Evolutionary conservation across 2,113 vertebrate species (phyloP).

Genomic region (Arizona elegans): DNA sequence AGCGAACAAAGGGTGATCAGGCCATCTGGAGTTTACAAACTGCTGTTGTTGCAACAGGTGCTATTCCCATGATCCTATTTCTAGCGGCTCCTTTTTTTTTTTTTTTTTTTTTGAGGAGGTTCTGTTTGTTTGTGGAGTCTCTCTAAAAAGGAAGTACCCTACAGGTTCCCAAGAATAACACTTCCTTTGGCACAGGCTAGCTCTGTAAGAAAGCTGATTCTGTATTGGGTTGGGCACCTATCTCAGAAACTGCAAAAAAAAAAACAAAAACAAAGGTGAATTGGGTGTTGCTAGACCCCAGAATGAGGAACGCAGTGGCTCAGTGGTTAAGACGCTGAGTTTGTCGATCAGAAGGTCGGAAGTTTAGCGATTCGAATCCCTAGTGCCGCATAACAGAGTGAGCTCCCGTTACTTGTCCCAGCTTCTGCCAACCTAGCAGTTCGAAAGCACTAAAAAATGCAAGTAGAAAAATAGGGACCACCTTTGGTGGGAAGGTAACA

Average conservation of each 20-base stretch:
- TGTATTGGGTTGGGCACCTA: background rate
- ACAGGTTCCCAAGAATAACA: background rate
- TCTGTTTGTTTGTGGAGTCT: background rate
- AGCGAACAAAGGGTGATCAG: background rate
- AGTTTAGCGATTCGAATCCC: too few relatives aligned
- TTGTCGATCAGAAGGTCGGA: too few relatives aligned
- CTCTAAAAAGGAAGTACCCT: background rate
- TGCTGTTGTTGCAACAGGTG: background rate
- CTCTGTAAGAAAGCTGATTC: background rate
- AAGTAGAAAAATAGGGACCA: too few relatives aligned
- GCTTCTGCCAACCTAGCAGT: too few relatives aligned
- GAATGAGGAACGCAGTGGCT: background rate
- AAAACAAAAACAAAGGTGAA: background rate
- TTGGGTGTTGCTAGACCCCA: background rate
- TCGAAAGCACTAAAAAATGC: too few relatives aligned
- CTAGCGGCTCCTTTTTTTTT: background rate
- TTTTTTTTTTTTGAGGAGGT: too few relatives aligned
- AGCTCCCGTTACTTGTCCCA: too few relatives aligned
- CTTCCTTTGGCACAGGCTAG: background rate
- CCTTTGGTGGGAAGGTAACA: too few relatives aligned
- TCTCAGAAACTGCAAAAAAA: background rate
- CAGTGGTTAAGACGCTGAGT: too few relatives aligned
- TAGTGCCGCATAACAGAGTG: too few relatives aligned
- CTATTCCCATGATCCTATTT: background rate
- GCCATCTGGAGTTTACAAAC: background rate